Conservation (phyloP, 2,113 vertebrate species). For the Malurus cyaneus region DNA sequence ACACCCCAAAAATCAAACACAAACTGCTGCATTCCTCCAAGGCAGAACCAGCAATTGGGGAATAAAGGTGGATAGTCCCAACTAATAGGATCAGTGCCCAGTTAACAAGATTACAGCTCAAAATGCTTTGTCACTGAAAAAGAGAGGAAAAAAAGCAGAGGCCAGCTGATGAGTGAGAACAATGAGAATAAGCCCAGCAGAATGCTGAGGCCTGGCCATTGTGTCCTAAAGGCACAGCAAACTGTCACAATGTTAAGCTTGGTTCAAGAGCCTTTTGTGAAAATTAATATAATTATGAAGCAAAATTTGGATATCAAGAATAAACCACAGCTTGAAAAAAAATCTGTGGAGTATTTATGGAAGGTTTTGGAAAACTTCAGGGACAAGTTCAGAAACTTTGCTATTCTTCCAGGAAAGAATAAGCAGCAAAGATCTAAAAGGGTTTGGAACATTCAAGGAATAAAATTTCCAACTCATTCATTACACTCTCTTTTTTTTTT, state of each 20-base stretch:
- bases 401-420: neutral
- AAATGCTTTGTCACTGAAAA: constrained; percentile 42
- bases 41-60: neutral
- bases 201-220: neutral
- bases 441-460: neutral
- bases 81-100: constrained; percentile 20
- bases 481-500: neutral
- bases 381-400: neutral
- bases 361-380: neutral
- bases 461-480: neutral
- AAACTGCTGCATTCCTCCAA: neutral
- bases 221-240: constrained; percentile 10
- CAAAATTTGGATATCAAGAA: neutral
- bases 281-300: neutral
- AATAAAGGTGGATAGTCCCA: neutral
- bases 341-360: neutral
- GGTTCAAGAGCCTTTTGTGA: neutral
- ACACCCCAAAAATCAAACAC: neutral
- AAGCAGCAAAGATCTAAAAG: neutral
- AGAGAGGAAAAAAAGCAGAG: neutral
- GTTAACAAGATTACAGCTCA: constrained; percentile 34
- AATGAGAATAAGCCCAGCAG: constrained; percentile 33
- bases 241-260: neutral
- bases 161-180: constrained; percentile 35
- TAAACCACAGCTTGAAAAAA: neutral